These are phyloP conservation scores for Trinectes maculatus DNA, from an alignment of 2,113 vertebrate genomes.

Conservation along the genomic window DNA sequence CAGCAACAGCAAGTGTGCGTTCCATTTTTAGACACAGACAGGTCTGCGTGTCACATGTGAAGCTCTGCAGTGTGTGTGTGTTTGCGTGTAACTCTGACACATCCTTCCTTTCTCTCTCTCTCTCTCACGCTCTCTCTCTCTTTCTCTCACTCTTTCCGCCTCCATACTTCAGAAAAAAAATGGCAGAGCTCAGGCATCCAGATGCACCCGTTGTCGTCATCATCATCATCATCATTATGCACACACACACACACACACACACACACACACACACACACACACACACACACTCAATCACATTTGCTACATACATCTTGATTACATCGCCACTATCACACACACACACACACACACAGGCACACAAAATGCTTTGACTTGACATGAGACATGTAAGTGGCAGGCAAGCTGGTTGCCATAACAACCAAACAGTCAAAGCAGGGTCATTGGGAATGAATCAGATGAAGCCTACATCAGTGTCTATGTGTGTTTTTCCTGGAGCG, in stretches of 20 bases:
- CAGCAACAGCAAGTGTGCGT: conserved; percentile 70
- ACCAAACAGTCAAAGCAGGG: conserved; percentile 57
- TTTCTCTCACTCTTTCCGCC: conserved; percentile 35
- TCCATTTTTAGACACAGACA: conserved; percentile 75
- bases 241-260: neutral
- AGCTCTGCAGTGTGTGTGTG: conserved; percentile 37
- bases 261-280: conserved; percentile 7
- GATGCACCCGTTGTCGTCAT: conserved; percentile 42
- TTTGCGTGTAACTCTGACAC: conserved; percentile 55
- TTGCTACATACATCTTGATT: too few species aligned
- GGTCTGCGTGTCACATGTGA: conserved; percentile 63
- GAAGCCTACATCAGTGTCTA: conserved; percentile 25
- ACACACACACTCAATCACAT: neutral
- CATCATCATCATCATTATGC: neutral
- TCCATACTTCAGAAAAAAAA: conserved; percentile 53
- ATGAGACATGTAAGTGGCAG: conserved; percentile 11
- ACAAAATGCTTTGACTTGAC: neutral
- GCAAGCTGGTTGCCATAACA: conserved; percentile 56
- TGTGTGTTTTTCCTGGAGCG: conserved; percentile 23
- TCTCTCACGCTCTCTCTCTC: conserved; percentile 18
- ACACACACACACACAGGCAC: neutral
- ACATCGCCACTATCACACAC: too few species aligned
- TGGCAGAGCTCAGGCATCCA: conserved; percentile 62
- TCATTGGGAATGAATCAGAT: conserved; percentile 45
- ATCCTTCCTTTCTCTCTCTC: conserved; percentile 35